phyloP scores from a whole-genome alignment of 2,113 vertebrate species.

The Crotalus tigris region DNA sequence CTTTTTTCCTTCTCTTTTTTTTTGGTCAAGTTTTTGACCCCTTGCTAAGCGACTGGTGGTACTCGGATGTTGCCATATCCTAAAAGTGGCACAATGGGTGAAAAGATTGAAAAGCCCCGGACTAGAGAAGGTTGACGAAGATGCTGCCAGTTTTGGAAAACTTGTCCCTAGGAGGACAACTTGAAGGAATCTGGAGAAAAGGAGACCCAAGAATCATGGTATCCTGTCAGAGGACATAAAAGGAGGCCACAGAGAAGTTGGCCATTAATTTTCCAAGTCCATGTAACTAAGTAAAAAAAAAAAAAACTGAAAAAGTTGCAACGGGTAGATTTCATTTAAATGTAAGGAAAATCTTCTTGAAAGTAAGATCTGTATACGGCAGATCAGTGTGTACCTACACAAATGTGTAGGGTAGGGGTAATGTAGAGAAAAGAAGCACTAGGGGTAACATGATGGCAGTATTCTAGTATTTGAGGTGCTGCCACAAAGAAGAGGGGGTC shows the following conservation, averaged over 20 bases:
- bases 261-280: not conserved
- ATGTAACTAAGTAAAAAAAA: not conserved
- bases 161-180: not conserved
- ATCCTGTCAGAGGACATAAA: not conserved
- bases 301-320: not conserved
- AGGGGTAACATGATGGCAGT: not conserved
- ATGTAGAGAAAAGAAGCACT: too few species aligned
- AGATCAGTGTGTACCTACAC: not conserved
- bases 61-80: too few species aligned
- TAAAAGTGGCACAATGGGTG: too few species aligned
- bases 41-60: too few species aligned
- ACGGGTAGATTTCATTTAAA: not conserved
- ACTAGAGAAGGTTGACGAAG: not conserved
- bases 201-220: not conserved
- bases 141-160: not conserved
- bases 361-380: not conserved
- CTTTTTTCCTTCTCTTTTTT: too few species aligned
- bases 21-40: too few species aligned
- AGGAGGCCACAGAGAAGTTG: not conserved
- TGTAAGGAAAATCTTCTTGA: not conserved
- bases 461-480: not conserved
- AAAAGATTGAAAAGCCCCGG: too few species aligned
- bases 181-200: not conserved
- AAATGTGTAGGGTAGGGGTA: too few species aligned
- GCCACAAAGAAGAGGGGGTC: not conserved